These are phyloP conservation scores for Parapsyche elsis DNA, from an alignment of 1,140 invertebrate genomes.

Conservation along the genomic window DNA sequence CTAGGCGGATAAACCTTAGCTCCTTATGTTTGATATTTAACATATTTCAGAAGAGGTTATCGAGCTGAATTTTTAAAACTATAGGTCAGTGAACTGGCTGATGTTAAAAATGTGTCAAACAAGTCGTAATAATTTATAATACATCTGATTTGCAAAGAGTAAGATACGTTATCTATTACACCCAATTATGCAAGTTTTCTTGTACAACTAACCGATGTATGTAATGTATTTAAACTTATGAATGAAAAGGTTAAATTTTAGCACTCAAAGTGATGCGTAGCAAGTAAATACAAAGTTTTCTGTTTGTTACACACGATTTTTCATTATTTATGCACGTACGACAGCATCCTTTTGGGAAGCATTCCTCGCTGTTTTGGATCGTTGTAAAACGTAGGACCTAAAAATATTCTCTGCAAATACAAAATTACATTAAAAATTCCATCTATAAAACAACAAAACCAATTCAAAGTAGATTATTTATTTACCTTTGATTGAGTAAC, in stretches of 20 bases:
- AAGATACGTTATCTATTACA: background rate
- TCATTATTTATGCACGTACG: background rate
- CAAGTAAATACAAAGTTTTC: background rate
- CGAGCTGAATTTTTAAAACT: too few species aligned
- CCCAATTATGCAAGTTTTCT: background rate
- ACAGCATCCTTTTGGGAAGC: constrained; percentile 25
- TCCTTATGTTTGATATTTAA: too few species aligned
- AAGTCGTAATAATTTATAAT: too few species aligned
- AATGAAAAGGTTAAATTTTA: background rate
- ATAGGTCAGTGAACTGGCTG: background rate
- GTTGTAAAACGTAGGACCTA: constrained; percentile 8
- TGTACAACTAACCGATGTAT: background rate
- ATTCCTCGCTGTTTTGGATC: background rate
- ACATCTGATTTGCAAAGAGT: background rate
- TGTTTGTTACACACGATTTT: background rate
- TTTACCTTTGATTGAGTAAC: background rate
- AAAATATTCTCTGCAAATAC: constrained; percentile 1
- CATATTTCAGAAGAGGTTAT: too few species aligned
- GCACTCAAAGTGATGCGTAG: background rate
- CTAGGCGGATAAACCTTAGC: too few species aligned
- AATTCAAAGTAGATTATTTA: background rate
- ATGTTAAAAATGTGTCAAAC: too few species aligned
- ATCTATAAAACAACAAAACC: background rate
- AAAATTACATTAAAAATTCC: background rate
- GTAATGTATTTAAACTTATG: too few species aligned